These are phyloP conservation scores for Dolomedes plantarius DNA, from an alignment of 2,888 invertebrate species.

Conservation along the genomic window DNA sequence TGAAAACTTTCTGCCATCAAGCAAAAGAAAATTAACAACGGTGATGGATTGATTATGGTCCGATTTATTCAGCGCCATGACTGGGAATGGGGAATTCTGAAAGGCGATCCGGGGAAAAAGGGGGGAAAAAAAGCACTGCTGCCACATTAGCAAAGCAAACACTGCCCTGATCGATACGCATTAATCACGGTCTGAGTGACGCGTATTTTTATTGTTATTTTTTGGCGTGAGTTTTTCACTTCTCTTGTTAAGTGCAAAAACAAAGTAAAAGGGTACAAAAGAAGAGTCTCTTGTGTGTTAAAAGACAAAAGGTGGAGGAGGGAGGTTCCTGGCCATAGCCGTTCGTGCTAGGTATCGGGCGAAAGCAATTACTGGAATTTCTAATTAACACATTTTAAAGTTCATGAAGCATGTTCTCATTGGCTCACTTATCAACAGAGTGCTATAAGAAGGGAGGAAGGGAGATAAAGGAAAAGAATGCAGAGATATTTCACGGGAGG, in stretches of 20 bases:
- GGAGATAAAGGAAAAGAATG: slow-evolving; percentile 7
- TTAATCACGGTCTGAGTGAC: slow-evolving; percentile 70
- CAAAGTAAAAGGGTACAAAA: slow-evolving; percentile 42
- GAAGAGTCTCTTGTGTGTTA: slow-evolving; percentile 63
- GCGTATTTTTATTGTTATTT: slow-evolving; percentile 50
- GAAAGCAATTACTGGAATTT: slow-evolving; percentile 70
- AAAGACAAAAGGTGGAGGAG: slow-evolving; percentile 54
- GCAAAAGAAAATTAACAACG: slow-evolving; percentile 57
- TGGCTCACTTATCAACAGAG: slow-evolving; percentile 60
- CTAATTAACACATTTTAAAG: slow-evolving; percentile 72
- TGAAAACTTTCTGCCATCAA: slow-evolving; percentile 47
- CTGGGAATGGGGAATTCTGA: slow-evolving; percentile 56
- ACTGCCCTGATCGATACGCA: slow-evolving; percentile 67
- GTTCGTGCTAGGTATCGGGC: slow-evolving; percentile 32
- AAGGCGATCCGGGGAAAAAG: slow-evolving; percentile 30
- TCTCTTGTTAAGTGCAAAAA: slow-evolving; percentile 14
- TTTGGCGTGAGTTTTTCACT: slow-evolving; percentile 28
- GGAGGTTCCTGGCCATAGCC: not conserved
- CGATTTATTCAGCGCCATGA: slow-evolving; percentile 71
- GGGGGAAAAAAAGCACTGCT: slow-evolving; percentile 53
- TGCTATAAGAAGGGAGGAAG: slow-evolving; percentile 18
- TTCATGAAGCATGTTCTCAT: slow-evolving; percentile 60
- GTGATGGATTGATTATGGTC: slow-evolving; percentile 70
- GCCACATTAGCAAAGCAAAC: slow-evolving; percentile 71
- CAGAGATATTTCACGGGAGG: not conserved